phyloP scores from a whole-genome alignment of 2,797 vertebrate genomes.

The Heteromormyrus szaboi region DNA sequence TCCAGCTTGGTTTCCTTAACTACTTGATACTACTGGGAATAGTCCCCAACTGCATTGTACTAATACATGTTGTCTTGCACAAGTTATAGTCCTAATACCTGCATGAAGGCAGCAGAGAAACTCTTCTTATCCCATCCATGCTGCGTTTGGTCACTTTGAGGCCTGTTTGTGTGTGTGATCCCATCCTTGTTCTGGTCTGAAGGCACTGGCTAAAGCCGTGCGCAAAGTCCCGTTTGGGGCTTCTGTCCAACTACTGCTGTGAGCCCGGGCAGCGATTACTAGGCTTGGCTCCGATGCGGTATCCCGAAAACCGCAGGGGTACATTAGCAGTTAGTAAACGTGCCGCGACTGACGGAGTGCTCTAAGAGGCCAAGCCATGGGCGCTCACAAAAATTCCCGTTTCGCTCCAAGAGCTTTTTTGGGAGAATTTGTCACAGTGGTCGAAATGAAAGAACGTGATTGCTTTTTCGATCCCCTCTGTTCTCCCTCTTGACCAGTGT shows the following conservation, averaged over 20 bases:
- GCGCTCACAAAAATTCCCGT: background rate
- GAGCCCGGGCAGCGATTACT: conserved; percentile 7
- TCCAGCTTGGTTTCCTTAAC: background rate
- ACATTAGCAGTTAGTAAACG: conserved; percentile 13
- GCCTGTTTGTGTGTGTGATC: background rate
- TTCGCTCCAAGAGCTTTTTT: background rate
- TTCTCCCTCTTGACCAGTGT: background rate
- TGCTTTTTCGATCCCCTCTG: background rate
- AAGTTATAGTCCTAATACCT: background rate
- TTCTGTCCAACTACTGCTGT: background rate
- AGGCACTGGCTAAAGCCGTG: background rate
- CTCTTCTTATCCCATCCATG: background rate
- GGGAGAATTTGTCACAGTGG: background rate
- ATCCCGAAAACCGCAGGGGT: background rate
- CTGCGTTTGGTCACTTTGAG: background rate
- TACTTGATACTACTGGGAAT: background rate
- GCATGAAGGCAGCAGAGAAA: background rate
- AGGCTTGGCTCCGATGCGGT: background rate
- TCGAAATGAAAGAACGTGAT: conserved; percentile 5
- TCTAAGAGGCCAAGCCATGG: background rate
- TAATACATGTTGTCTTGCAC: background rate
- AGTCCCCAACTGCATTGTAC: background rate
- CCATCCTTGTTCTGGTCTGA: background rate
- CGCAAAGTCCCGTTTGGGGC: background rate
- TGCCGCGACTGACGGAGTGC: background rate